Conservation (phyloP, 2,797 vertebrate genomes). For the Paratrypauchen microcephalus region DNA sequence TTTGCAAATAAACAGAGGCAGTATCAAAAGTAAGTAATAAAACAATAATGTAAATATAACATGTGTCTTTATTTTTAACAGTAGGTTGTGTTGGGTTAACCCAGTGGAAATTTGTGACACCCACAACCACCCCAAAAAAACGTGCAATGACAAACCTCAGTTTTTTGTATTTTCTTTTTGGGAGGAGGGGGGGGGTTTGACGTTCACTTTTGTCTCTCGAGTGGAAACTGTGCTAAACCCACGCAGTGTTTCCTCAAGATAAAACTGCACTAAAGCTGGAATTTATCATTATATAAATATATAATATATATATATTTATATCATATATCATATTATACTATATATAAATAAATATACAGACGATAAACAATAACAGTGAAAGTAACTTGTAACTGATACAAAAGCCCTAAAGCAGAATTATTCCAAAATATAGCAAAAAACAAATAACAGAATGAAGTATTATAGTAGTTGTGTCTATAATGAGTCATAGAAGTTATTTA, state of each 20-base stretch:
- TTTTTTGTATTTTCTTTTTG: slow-evolving; percentile 16
- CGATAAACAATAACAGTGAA: too few species aligned
- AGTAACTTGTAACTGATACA: too few species aligned
- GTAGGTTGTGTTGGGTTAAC: not conserved
- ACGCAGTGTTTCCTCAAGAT: slow-evolving; percentile 59
- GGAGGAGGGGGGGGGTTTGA: slow-evolving; percentile 11
- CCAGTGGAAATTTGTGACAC: not conserved
- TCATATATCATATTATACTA: too few species aligned
- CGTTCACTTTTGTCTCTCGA: slow-evolving; percentile 41
- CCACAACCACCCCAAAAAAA: not conserved
- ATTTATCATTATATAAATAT: too few species aligned
- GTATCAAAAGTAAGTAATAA: not conserved
- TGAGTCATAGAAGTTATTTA: too few species aligned
- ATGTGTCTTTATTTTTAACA: not conserved
- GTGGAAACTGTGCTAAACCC: slow-evolving; percentile 59
- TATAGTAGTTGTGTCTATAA: too few species aligned
- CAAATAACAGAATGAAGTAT: too few species aligned
- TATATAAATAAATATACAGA: too few species aligned
- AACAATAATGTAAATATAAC: not conserved
- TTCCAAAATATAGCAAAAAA: too few species aligned
- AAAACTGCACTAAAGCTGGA: slow-evolving; percentile 3
- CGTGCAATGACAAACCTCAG: not conserved
- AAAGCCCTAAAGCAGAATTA: too few species aligned
- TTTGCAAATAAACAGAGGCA: too few species aligned
- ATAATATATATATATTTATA: too few species aligned